A percentile compares a stretch with the other conserved stretches of the same genome.
These are phyloP conservation scores for Patella depressa DNA, from an alignment of 2,888 invertebrate species.

Conservation along the genomic window DNA sequence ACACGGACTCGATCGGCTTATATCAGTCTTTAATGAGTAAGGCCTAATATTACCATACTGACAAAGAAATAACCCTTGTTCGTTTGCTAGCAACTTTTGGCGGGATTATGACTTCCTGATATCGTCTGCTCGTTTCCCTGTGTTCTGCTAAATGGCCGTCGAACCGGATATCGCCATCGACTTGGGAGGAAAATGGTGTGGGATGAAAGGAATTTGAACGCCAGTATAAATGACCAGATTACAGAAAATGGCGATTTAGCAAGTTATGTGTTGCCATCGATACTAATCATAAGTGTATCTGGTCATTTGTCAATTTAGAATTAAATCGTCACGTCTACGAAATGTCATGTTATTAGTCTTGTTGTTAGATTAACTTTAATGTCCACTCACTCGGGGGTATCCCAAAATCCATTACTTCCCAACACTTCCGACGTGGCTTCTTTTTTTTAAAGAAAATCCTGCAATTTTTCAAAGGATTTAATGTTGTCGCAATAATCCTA, in stretches of 20 bases:
- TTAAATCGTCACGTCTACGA: conserved; percentile 1
- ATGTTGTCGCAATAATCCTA: too few relatives aligned
- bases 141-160: background rate
- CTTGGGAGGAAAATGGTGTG: conserved; percentile 1
- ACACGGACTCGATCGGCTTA: background rate
- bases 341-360: conserved; percentile 2
- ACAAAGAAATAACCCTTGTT: background rate
- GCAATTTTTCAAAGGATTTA: too few relatives aligned
- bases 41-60: conserved; percentile 5
- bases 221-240: conserved; percentile 6
- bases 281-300: background rate
- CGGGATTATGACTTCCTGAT: conserved; percentile 10
- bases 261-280: background rate
- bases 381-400: background rate
- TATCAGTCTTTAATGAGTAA: background rate
- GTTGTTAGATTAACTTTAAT: conserved; percentile 4
- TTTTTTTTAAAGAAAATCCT: too few relatives aligned
- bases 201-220: background rate
- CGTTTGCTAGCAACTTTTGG: conserved; percentile 10
- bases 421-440: too few relatives aligned
- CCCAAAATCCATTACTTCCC: too few relatives aligned
- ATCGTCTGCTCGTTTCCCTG: conserved; percentile 6
- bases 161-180: conserved; percentile 11
- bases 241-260: conserved; percentile 1
- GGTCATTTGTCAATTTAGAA: background rate